Evolutionary conservation across 2,888 invertebrate species (phyloP).

Genomic region (Lamellibrachia satsuma): DNA sequence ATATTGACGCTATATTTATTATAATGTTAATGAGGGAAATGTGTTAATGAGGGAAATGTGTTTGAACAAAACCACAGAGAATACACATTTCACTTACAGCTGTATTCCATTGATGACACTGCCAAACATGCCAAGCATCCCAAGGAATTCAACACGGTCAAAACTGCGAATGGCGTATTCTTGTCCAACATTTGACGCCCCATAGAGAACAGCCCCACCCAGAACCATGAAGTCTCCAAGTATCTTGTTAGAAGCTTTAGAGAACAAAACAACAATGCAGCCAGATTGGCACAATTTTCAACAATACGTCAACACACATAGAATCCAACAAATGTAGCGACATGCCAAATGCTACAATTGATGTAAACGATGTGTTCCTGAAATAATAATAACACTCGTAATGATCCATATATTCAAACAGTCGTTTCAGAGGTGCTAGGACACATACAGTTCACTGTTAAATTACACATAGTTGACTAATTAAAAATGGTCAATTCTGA

Average conservation of each 20-base stretch:
- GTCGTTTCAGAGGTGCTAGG: background rate
- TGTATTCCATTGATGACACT: conserved; percentile 81
- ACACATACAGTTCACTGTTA: too few relatives aligned
- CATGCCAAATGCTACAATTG: background rate
- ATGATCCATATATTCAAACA: background rate
- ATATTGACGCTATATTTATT: too few relatives aligned
- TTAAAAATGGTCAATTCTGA: too few relatives aligned
- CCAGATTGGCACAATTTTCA: background rate
- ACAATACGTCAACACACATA: background rate
- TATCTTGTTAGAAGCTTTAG: conserved; percentile 78
- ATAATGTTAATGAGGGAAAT: too few relatives aligned
- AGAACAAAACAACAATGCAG: conserved; percentile 54
- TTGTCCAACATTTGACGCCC: conserved; percentile 81
- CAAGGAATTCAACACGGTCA: conserved; percentile 82
- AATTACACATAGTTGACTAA: too few relatives aligned
- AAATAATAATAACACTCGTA: background rate
- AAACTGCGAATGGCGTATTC: conserved; percentile 83
- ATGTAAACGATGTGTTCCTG: background rate
- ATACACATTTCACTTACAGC: conserved; percentile 72
- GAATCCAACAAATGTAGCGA: background rate
- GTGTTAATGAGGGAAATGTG: background rate
- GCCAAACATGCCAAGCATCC: conserved; percentile 83
- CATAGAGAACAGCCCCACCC: conserved; percentile 80
- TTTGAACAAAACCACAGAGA: conserved; percentile 19
- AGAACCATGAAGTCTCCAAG: conserved; percentile 86